These are phyloP conservation scores for Clivina fossor DNA, from an alignment of 2,888 invertebrate genomes.

Conservation along the genomic window DNA sequence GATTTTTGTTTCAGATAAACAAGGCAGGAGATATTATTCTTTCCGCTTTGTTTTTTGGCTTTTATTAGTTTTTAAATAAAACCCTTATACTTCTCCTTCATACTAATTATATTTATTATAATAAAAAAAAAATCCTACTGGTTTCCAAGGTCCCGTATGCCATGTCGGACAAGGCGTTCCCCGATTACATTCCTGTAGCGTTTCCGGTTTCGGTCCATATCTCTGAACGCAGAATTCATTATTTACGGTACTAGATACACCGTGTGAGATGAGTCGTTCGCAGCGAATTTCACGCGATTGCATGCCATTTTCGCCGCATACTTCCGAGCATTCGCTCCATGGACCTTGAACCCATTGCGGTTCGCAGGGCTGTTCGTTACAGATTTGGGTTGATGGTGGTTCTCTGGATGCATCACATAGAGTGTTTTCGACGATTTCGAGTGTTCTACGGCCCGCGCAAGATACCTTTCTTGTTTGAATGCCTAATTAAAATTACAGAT, in stretches of 20 bases:
- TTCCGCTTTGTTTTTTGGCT: no score
- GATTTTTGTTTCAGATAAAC: no score
- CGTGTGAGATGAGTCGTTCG: slow-evolving; percentile 74
- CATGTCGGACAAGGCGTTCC: slow-evolving; percentile 81
- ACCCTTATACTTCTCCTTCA: not conserved
- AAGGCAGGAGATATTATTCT: no score
- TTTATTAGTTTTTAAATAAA: not conserved
- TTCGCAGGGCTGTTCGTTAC: slow-evolving; percentile 75
- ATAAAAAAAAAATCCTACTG: slow-evolving; percentile 62
- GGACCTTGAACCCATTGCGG: slow-evolving; percentile 76
- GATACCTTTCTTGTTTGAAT: slow-evolving; percentile 74
- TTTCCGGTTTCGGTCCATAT: slow-evolving; percentile 69
- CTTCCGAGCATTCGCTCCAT: slow-evolving; percentile 82
- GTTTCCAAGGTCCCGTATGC: slow-evolving; percentile 88
- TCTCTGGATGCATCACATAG: slow-evolving; percentile 78
- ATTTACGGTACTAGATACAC: slow-evolving; percentile 69
- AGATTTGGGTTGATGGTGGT: slow-evolving; percentile 71
- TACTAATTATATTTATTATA: not conserved
- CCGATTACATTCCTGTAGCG: slow-evolving; percentile 72
- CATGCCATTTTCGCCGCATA: slow-evolving; percentile 76
- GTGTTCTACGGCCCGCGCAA: slow-evolving; percentile 74
- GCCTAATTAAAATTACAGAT: slow-evolving; percentile 54
- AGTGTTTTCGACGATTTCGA: slow-evolving; percentile 69
- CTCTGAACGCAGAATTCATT: slow-evolving; percentile 72
- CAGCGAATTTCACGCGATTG: slow-evolving; percentile 76